Evolutionary conservation across 2,888 invertebrate species (phyloP).

Genomic region (Desoria tigrina): DNA sequence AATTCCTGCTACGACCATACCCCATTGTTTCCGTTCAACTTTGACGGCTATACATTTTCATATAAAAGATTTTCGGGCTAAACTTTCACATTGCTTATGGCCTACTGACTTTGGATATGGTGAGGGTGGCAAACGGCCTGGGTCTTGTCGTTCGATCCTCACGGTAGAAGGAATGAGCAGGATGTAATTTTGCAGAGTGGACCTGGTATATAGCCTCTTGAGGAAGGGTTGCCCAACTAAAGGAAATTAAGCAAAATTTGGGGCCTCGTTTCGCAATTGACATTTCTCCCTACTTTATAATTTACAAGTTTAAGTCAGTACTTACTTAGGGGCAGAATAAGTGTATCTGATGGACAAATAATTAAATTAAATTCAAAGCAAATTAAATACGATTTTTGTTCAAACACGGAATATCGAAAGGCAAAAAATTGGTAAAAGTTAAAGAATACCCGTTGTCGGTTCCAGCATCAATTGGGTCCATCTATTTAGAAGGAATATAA

Average conservation of each 20-base stretch:
- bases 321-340: constrained; percentile 59
- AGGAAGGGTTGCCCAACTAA: constrained; percentile 56
- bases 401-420: neutral
- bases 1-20: neutral
- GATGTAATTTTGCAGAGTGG: constrained; percentile 58
- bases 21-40: too few species aligned
- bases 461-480: constrained; percentile 60
- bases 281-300: too few species aligned
- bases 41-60: too few species aligned
- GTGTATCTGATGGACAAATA: constrained; percentile 55
- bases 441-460: constrained; percentile 57
- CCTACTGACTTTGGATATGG: constrained; percentile 56
- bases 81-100: neutral
- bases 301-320: neutral
- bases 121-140: constrained; percentile 58
- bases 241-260: too few species aligned
- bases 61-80: too few species aligned
- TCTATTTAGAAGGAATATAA: constrained; percentile 52
- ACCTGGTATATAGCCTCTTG: constrained; percentile 57
- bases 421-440: neutral
- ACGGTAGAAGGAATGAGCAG: constrained; percentile 61
- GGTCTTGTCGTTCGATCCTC: constrained; percentile 56
- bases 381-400: neutral
- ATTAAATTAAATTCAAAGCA: too few species aligned
- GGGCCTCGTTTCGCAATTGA: too few species aligned